Conservation (phyloP, 1,140 invertebrate genomes). For the Ceratoteleas bidentatus region DNA sequence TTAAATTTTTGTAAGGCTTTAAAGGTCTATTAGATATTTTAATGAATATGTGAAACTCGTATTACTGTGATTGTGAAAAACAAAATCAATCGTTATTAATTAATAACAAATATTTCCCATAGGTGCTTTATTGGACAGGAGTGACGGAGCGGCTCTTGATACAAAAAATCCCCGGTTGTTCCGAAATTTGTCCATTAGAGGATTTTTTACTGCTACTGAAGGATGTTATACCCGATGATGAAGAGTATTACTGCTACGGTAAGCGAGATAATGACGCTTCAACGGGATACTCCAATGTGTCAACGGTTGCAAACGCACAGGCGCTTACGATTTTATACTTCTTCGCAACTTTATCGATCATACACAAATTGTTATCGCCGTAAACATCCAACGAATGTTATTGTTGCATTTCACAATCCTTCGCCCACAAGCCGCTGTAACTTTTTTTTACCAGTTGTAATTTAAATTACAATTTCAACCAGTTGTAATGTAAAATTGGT, state of each 20-base stretch:
- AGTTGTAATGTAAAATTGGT: too few species aligned
- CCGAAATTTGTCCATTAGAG: slow-evolving; percentile 72
- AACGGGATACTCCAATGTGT: slow-evolving; percentile 13
- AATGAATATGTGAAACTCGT: too few species aligned
- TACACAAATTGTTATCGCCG: slow-evolving; percentile 15
- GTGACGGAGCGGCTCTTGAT: slow-evolving; percentile 66
- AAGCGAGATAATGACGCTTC: slow-evolving; percentile 17
- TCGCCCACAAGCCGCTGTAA: too few species aligned
- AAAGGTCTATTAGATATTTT: too few species aligned
- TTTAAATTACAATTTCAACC: too few species aligned
- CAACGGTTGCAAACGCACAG: slow-evolving; percentile 21
- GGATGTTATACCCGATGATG: slow-evolving; percentile 71
- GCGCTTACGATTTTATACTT: slow-evolving; percentile 17
- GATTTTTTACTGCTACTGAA: slow-evolving; percentile 71
- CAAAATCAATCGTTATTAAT: too few species aligned
- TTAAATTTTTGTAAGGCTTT: too few species aligned
- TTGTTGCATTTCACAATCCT: too few species aligned
- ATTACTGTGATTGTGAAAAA: too few species aligned
- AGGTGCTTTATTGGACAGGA: slow-evolving; percentile 74
- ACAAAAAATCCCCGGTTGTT: slow-evolving; percentile 73
- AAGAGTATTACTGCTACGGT: slow-evolving; percentile 69
- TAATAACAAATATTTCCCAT: neutral
- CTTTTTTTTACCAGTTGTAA: too few species aligned
- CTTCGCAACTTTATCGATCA: slow-evolving; percentile 7
- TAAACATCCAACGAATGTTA: neutral